A percentile compares a stretch with the other conserved stretches of the same genome.
Evolutionary conservation across 2,797 vertebrate species (phyloP).

Genomic region (Chiroxiphia lanceolata): DNA sequence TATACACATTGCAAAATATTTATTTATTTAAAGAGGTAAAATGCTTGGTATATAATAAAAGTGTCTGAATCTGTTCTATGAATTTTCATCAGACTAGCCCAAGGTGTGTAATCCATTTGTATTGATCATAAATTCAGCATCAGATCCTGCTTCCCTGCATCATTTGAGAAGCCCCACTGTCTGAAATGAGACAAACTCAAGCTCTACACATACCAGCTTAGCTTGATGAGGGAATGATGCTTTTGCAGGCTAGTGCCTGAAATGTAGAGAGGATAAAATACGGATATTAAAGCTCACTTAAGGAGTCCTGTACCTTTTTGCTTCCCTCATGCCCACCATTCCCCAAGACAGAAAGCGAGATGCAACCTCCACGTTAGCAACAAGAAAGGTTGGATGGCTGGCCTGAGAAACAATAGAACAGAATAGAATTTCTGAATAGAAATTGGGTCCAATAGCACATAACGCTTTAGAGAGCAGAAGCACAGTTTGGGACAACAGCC

Average conservation of each 20-base stretch:
- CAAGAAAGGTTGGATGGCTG: background rate
- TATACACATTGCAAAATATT: background rate
- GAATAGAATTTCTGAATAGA: background rate
- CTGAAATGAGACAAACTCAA: background rate
- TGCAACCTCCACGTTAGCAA: accelerated
- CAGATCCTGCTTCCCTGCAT: background rate
- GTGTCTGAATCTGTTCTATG: background rate
- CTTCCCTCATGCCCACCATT: background rate
- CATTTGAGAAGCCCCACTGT: background rate
- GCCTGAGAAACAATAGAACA: background rate
- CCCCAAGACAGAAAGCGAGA: background rate
- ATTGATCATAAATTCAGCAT: background rate
- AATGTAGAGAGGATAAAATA: background rate
- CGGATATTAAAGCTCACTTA: background rate
- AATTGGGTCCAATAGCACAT: accelerated
- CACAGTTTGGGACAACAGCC: background rate
- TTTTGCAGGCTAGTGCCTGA: background rate
- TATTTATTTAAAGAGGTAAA: background rate
- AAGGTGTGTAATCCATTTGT: background rate
- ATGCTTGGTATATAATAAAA: background rate
- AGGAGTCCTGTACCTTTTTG: background rate
- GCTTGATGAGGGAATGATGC: background rate
- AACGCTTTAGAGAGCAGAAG: background rate
- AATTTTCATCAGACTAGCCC: background rate
- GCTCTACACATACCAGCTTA: background rate